These are phyloP conservation scores for Eclectus roratus DNA, from an alignment of 2,113 vertebrate genomes.

Conservation along the genomic window DNA sequence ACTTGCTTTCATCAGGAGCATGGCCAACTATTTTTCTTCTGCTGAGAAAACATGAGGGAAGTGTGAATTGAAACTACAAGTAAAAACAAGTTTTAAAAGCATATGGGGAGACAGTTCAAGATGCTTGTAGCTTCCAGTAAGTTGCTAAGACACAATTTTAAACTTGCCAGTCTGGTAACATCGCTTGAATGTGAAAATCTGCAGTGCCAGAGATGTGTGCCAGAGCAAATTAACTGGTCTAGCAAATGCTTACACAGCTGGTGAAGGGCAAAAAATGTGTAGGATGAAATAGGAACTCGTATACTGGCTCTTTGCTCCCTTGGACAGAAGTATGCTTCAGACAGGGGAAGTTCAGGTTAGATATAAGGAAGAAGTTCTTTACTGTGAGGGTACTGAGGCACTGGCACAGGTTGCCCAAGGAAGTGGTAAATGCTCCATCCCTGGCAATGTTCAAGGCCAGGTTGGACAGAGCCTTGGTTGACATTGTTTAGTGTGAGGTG, in stretches of 20 bases:
- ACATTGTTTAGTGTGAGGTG: not conserved
- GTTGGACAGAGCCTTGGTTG: not conserved
- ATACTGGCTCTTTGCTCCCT: not conserved
- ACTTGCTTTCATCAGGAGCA: not conserved
- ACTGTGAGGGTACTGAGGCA: not conserved
- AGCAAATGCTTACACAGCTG: not conserved
- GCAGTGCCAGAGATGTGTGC: not conserved
- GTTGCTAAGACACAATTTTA: not conserved
- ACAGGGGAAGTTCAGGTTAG: not conserved
- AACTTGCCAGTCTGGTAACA: not conserved
- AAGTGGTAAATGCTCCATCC: not conserved
- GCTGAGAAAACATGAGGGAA: not conserved
- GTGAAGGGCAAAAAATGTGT: not conserved
- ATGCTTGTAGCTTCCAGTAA: not conserved
- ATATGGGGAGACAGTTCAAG: not conserved
- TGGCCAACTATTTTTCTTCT: not conserved
- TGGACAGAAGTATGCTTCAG: not conserved
- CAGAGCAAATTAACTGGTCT: not conserved
- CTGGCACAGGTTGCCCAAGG: not conserved
- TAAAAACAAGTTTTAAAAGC: not conserved
- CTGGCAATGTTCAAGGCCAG: not conserved
- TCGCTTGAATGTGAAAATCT: not conserved
- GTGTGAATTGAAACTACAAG: not conserved
- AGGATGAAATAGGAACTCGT: accelerated
- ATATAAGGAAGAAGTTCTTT: not conserved